Base-by-base conservation (phyloP, 2,888 invertebrate genomes). In the Xestia ashworthii region DNA sequence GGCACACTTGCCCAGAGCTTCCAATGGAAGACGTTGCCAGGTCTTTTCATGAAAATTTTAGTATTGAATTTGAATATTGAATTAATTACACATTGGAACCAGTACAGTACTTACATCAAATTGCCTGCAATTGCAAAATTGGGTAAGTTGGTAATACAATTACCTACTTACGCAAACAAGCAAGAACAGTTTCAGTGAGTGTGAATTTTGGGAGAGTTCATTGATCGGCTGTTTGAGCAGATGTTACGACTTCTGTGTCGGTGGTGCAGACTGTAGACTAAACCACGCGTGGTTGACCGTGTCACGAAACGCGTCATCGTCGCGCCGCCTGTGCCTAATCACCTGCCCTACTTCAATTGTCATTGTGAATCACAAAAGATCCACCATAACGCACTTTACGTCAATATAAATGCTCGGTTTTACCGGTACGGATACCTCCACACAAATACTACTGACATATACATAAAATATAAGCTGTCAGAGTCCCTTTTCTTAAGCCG, bases 1-100 rank as follows among this genome's bases (percentile, higher is more conserved):
- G 48, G 93, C 97, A 89, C 98, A 98, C 92, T 98, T 98, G n/a
- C 14, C 8, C 8, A 44, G 65, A 44, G n/a, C 8, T 16, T 41
- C 1, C 6, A n/a, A 64, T 44, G n/a, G 14, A 65, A 65, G 41
- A 44, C 8, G 11, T 22, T n/a, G 1, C 1, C 41, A 64, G n/a
- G 4, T n/a, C 6, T 64, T 41, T 22, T 14, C 41, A n/a, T 14
- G 50, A 11, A 72, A 58, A 50, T 44, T 55, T 65, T 65, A 48
- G 25, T 71, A 55, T 58, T 66, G 32, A 65, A 65, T n/a, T 65
- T 66, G 41, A 65, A 65, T n/a, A 32, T 32, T 66, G 41, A 58
- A 65, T n/a, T 65, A 50, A 50, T 41, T 48, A 48, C n/a, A 80
- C 1, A 11, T 16, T 65, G 25, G 12, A 75, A 48, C 53, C 44